Conservation (phyloP, 2,797 vertebrate genomes). For the Yasuhikotakia modesta region DNA sequence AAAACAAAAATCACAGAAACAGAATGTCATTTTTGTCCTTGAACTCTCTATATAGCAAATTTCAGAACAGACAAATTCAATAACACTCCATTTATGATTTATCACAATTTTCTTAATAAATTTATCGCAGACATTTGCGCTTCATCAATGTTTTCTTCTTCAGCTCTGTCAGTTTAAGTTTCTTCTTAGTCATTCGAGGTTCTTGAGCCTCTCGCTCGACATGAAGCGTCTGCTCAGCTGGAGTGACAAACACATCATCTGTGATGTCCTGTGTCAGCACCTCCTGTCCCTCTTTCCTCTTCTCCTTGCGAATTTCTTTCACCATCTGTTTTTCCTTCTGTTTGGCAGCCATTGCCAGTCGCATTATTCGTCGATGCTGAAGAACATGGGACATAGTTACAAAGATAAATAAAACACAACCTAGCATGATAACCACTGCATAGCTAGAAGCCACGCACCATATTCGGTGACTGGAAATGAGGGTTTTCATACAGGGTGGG, state of each 20-base stretch:
- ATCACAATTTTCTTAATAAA: too few species aligned
- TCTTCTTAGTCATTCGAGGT: constrained; percentile 69
- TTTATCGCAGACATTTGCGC: constrained; percentile 66
- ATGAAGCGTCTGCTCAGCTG: constrained; percentile 77
- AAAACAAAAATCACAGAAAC: too few species aligned
- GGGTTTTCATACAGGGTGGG: constrained; percentile 93
- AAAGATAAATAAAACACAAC: not conserved
- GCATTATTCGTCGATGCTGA: constrained; percentile 84
- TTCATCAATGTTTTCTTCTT: constrained; percentile 83
- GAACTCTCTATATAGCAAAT: not conserved
- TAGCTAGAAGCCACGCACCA: constrained; percentile 74
- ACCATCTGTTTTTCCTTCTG: constrained; percentile 89
- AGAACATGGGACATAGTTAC: not conserved
- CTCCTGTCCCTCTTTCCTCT: constrained; percentile 75
- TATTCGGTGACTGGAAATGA: constrained; percentile 89
- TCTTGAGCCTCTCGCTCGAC: constrained; percentile 81
- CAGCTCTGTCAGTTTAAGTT: constrained; percentile 82
- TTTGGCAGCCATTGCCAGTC: constrained; percentile 83
- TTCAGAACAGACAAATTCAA: not conserved
- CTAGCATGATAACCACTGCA: not conserved
- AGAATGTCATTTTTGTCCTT: not conserved
- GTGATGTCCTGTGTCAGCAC: constrained; percentile 82
- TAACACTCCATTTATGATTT: not conserved
- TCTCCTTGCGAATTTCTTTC: constrained; percentile 85
- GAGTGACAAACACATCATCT: constrained; percentile 84